Evolutionary conservation across 92 coral and sea anemone genomes (phyloP).

Genomic region (Micromussa lordhowensis): DNA sequence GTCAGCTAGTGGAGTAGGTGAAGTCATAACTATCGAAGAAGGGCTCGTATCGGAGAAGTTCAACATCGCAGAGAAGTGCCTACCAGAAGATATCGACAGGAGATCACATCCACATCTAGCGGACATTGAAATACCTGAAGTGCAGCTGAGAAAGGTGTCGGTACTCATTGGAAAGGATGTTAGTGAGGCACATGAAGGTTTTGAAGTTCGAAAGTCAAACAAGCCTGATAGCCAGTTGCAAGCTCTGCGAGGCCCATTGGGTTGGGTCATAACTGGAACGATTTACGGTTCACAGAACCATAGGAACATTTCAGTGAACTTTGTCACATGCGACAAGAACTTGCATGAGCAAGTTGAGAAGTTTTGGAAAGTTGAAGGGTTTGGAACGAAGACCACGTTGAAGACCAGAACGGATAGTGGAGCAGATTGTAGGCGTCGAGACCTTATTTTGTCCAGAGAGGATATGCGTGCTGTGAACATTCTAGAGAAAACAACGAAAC

Average conservation of each 20-base stretch:
- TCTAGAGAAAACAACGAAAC: conserved; percentile 46
- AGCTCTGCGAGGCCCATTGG: conserved; percentile 56
- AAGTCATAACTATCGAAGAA: conserved; percentile 42
- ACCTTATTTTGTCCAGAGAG: not conserved
- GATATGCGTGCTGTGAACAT: not conserved
- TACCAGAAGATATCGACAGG: conserved; percentile 61
- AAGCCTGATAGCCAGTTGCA: conserved; percentile 37
- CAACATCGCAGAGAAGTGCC: conserved; percentile 53
- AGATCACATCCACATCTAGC: conserved; percentile 52
- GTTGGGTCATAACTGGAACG: conserved; percentile 12
- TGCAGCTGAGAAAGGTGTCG: conserved; percentile 50
- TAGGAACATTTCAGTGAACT: conserved; percentile 37
- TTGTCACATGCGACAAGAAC: conserved; percentile 38
- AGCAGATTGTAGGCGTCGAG: not conserved
- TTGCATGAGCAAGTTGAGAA: conserved; percentile 58
- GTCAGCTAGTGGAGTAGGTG: conserved; percentile 64
- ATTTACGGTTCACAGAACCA: conserved; percentile 7
- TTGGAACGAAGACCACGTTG: conserved; percentile 46
- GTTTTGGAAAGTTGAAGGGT: conserved; percentile 67
- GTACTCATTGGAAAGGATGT: conserved; percentile 67
- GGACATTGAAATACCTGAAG: conserved; percentile 63
- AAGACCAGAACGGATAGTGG: not conserved
- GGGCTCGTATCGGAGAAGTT: conserved; percentile 60
- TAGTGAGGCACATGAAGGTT: conserved; percentile 41
- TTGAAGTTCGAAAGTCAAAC: conserved; percentile 54